phyloP scores from a whole-genome alignment of 2,888 invertebrate species.

The Tiliacea aurago region DNA sequence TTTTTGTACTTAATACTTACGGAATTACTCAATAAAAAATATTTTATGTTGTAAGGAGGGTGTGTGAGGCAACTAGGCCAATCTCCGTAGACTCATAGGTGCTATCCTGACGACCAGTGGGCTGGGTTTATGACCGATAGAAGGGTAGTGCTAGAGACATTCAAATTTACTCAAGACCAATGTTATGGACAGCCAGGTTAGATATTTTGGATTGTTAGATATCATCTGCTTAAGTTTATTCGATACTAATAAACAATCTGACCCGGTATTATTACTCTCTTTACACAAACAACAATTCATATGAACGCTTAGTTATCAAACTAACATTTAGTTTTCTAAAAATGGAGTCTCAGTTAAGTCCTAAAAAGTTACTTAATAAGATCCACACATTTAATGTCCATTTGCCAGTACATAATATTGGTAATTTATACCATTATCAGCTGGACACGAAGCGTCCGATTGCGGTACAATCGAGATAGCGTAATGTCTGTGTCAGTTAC shows the following conservation, averaged over 20 bases:
- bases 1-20: too few relatives aligned
- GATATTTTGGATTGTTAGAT: neutral
- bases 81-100: neutral
- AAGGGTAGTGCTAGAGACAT: neutral
- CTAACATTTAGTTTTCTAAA: neutral
- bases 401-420: neutral
- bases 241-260: neutral
- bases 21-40: neutral
- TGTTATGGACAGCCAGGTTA: neutral
- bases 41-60: neutral
- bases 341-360: neutral
- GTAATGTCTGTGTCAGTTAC: slow-evolving; percentile 37
- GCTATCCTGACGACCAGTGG: neutral
- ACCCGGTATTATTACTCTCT: too few relatives aligned
- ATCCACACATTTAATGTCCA: neutral
- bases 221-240: neutral
- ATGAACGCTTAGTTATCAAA: neutral
- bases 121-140: neutral
- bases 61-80: neutral
- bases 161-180: neutral
- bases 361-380: neutral
- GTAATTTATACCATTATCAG: slow-evolving; percentile 21
- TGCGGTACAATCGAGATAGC: slow-evolving; percentile 37
- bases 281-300: neutral
- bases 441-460: slow-evolving; percentile 3